Base-by-base conservation (phyloP, 2,888 invertebrate species). In the Cylloceria caligata region DNA sequence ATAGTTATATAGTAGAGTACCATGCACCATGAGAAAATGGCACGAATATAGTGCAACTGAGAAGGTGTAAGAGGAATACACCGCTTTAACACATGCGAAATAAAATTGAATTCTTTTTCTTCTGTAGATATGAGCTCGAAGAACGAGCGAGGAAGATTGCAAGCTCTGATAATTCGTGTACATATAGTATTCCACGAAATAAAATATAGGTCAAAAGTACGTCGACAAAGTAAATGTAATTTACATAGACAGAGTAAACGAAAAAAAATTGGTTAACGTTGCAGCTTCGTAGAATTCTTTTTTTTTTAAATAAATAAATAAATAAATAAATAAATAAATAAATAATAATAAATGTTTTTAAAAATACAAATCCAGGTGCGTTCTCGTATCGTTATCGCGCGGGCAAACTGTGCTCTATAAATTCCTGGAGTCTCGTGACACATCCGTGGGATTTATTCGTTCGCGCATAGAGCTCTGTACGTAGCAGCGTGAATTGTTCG, bases 321-420 rank as follows among this genome's bases (percentile, higher is more conserved):
- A 0, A 36, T 19, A 21, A 11, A 16, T 4, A 19, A 24, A 55
- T 0, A 36, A 42, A 36, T 13, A 39, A 11, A 16, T 49, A 69
- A 64, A 69, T 42, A 55, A 39, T 30, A 30, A n/a, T 30, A 72
- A 72, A 71, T n/a, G n/a, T n/a, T n/a, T n/a, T n/a, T n/a, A 69
- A 71, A 71, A 57, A 74, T 79, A 79, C 78, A 71, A 79, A 82
- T 82, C 82, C 82, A 75, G 82, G 75, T 82, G 78, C 75, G 82
- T 82, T 57, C 67, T 27, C 60, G 78, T 82, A 82, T 82, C 82
- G 82, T 82, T 82, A 82, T 82, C 82, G 82, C 78, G 81, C 69
- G 78, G 71, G 78, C 75, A 79, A 82, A 81, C 81, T 78, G 78
- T 71, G 78, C 71, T 79, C 78, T 47, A 82, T 79, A 82, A 82